Conservation (phyloP, 2,888 invertebrate genomes). For the Limnephilus auricula region DNA sequence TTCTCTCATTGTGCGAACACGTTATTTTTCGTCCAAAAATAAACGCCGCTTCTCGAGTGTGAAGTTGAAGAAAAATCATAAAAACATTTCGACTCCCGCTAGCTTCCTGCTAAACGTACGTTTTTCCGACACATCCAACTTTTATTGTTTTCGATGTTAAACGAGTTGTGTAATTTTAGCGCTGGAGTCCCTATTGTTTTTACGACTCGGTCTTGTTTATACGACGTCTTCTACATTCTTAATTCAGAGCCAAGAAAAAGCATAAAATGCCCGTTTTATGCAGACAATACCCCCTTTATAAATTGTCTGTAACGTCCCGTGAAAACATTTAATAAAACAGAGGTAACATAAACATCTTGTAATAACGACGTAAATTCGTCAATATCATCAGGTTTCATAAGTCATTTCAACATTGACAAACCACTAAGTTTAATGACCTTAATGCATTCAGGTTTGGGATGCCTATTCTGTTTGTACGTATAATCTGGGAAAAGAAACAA, state of each 20-base stretch:
- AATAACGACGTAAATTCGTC: not conserved
- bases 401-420: no score
- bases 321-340: slow-evolving; percentile 17
- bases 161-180: slow-evolving; percentile 22
- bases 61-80: not conserved
- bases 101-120: not conserved
- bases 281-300: not conserved
- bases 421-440: not conserved
- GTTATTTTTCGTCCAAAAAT: not conserved
- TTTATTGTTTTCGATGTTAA: slow-evolving; percentile 22
- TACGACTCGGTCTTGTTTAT: slow-evolving; percentile 4
- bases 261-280: slow-evolving; percentile 9
- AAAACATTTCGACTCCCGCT: not conserved
- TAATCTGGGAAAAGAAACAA: no score
- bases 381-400: not conserved
- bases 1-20: not conserved
- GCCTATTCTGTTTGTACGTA: no score
- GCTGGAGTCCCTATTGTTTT: not conserved
- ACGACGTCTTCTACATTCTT: not conserved
- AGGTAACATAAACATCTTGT: not conserved
- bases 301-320: not conserved
- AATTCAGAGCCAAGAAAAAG: slow-evolving; percentile 29
- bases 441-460: not conserved
- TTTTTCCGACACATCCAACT: slow-evolving; percentile 5
- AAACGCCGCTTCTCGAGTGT: not conserved